phyloP scores from a whole-genome alignment of 2,113 vertebrate genomes.

The Anas platyrhynchos region DNA sequence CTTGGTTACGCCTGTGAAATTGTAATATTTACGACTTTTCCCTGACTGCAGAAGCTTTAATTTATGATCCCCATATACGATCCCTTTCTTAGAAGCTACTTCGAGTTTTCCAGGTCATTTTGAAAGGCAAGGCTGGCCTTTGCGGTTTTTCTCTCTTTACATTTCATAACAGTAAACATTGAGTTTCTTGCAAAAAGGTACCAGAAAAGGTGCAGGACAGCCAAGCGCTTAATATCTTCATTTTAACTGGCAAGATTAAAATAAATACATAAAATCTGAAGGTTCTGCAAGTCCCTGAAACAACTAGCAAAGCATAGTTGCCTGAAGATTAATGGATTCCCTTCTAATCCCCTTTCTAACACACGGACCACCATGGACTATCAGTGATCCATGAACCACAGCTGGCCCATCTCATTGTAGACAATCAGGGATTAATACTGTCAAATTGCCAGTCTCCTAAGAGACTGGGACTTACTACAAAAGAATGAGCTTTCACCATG shows the following conservation, averaged over 20 bases:
- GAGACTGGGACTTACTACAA: neutral
- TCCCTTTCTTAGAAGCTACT: neutral
- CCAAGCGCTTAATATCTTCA: neutral
- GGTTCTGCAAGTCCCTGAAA: neutral
- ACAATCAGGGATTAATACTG: neutral
- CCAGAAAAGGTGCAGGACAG: neutral
- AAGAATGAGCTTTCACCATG: neutral
- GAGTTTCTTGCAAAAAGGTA: neutral
- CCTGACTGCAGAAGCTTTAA: neutral
- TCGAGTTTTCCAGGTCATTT: neutral
- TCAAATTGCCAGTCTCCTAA: neutral
- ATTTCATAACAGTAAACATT: neutral
- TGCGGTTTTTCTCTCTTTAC: neutral
- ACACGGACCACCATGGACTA: neutral
- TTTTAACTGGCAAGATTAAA: neutral
- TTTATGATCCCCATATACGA: neutral
- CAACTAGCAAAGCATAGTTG: neutral
- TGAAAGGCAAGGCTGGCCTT: neutral
- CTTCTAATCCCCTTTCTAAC: neutral
- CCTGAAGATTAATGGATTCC: neutral
- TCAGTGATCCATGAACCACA: neutral
- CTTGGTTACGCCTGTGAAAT: neutral
- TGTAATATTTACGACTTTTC: slow-evolving; percentile 29
- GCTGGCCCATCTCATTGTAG: neutral
- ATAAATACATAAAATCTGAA: neutral